Evolutionary conservation across 2,797 vertebrate genomes (phyloP), one percentile per base, ranked within the genome.

Genomic region (Mastacembelus armatus): DNA sequence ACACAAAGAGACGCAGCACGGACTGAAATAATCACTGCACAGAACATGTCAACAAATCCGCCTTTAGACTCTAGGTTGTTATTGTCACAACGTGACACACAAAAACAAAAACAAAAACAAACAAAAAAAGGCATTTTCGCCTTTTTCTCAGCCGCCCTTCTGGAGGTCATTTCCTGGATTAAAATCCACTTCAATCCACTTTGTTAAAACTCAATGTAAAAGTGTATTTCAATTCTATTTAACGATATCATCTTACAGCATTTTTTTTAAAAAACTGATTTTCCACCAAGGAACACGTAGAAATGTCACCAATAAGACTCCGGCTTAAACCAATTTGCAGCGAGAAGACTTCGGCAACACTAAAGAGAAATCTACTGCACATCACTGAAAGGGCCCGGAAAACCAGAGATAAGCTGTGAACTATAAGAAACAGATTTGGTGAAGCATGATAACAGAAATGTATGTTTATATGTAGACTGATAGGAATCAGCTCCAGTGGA

Each of bases 1-100:
- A 62, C 98, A 99, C 90, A 95, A 97, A 59, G 98, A 99, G 89
- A 98, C 96, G 0, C 98, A 98, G 77, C 98, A 99, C 0, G 96
- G 96, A 59, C 93, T 98, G 56, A 99, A 98, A 68, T 98, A 16
- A 35, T 7, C 54, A 5, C 44, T 7, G 71, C 11, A 5, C 12
- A 14, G 15, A 16, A 15, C 36, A 4, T 16, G 5, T 24, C 26
- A 24, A 26, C n/a, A n/a, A n/a, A n/a, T 32, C 30, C 32, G 30
- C 26, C 24, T 26, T 24, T 26, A 5, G 3, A 3, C 24, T 26
- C 24, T 26, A 26, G 26, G 24, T n/a, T n/a, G n/a, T n/a, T n/a
- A n/a, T n/a, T n/a, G n/a, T n/a, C n/a, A n/a, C n/a, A n/a, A n/a
- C n/a, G n/a, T n/a, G n/a, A n/a, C n/a, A n/a, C n/a, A n/a, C n/a